A percentile compares a stretch with the other conserved stretches of the same genome.
phyloP scores from a whole-genome alignment of 2,797 vertebrate species.

The Luscinia luscinia region DNA sequence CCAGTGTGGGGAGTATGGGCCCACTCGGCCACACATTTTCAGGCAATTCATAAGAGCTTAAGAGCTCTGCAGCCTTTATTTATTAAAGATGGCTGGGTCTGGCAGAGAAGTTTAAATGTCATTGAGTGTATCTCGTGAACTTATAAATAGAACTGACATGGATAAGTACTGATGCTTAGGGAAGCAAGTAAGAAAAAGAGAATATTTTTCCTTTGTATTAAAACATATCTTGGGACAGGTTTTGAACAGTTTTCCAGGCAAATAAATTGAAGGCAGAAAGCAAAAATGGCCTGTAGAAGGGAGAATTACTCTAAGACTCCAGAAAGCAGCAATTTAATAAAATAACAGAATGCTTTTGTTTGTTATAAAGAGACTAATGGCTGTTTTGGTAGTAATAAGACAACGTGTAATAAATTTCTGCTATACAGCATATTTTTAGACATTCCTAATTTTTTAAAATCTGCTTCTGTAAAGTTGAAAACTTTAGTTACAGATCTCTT shows the following conservation, averaged over 20 bases:
- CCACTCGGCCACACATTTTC: not conserved
- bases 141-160: not conserved
- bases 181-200: not conserved
- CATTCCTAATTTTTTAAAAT: slow-evolving; percentile 25
- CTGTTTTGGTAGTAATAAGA: slow-evolving; percentile 20
- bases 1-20: not conserved
- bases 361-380: not conserved
- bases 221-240: not conserved
- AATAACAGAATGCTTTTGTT: slow-evolving; percentile 15
- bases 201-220: not conserved
- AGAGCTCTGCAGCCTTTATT: not conserved
- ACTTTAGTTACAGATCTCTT: not conserved
- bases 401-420: not conserved
- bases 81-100: not conserved
- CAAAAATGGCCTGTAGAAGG: not conserved
- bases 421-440: not conserved
- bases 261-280: slow-evolving; percentile 25
- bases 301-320: not conserved
- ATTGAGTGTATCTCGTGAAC: not conserved
- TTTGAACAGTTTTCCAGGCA: slow-evolving; percentile 32
- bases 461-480: slow-evolving; percentile 6
- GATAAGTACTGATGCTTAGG: not conserved
- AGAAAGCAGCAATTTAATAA: not conserved
- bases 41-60: not conserved
- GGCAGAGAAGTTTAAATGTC: not conserved